phyloP scores from a whole-genome alignment of 2,888 invertebrate species.

The Spodoptera littoralis region DNA sequence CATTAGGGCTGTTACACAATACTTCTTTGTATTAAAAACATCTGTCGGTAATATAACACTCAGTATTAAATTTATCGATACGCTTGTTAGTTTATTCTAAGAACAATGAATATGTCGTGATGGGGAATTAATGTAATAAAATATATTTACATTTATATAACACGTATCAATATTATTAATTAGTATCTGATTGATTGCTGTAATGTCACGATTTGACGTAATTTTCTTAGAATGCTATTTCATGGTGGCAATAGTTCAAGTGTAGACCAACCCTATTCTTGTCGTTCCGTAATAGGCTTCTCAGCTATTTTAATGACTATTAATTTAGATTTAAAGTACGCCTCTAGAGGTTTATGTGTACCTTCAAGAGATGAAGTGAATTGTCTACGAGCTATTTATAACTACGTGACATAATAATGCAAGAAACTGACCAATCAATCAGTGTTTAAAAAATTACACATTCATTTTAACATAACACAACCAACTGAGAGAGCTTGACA shows the following conservation, averaged over 20 bases:
- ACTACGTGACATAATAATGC: slow-evolving; percentile 70
- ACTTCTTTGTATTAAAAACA: neutral
- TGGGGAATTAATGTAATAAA: slow-evolving; percentile 20
- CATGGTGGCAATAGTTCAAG: neutral
- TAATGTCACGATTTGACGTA: slow-evolving; percentile 10
- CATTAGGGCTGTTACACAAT: slow-evolving; percentile 24
- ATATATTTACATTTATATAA: slow-evolving; percentile 18
- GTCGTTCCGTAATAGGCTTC: slow-evolving; percentile 56
- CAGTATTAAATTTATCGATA: neutral
- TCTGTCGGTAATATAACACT: neutral
- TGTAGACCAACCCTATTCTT: slow-evolving; percentile 35
- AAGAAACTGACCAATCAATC: slow-evolving; percentile 39
- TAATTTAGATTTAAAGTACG: slow-evolving; percentile 67
- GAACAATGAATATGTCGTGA: slow-evolving; percentile 17
- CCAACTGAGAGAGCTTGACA: slow-evolving; percentile 19
- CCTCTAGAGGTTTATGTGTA: slow-evolving; percentile 69
- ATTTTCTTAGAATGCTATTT: slow-evolving; percentile 15
- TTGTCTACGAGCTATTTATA: slow-evolving; percentile 71
- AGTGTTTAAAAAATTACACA: slow-evolving; percentile 40
- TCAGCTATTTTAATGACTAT: slow-evolving; percentile 75
- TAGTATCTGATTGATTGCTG: slow-evolving; percentile 16
- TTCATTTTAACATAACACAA: slow-evolving; percentile 20
- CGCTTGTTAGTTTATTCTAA: neutral
- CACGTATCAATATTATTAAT: slow-evolving; percentile 9
- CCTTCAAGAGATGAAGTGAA: slow-evolving; percentile 65